Evolutionary conservation across 2,113 vertebrate species (phyloP), one percentile per base, ranked within the genome.

Genomic region (Hydrolagus affinis): DNA sequence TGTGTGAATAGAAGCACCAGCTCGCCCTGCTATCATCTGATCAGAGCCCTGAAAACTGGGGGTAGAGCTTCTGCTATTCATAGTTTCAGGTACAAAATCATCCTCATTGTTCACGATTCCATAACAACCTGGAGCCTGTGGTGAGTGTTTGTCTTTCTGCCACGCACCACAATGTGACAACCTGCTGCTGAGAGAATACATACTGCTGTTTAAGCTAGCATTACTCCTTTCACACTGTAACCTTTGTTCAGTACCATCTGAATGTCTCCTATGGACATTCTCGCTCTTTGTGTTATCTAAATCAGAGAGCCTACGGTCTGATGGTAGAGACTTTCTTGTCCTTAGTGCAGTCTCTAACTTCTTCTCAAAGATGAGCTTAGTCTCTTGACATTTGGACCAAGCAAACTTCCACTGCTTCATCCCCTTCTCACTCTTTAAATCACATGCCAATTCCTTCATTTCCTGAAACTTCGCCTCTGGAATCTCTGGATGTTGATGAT

Each of bases 371-470:
- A 93, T 94, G 87, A 92, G 88, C 87, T 92, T 94, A 71, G 94
- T 95, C 87, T 96, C 95, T 89, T 97, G 95, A 87, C 94, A 97
- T 86, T 90, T 93, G 15, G 94, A 92, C 95, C 95, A 95, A 1
- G 94, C 93, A 1, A 93, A 91, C 80, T 92, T 94, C 92, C 96
- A 97, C 85, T 95, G 94, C 85, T 94, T 94, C 85, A 95, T 91
- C 3, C 93, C 93, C 60, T 89, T 89, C 8, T 94, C 93, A 4
- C 90, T 95, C 32, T 92, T 92, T 85, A 96, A 87, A 83, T 93
- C 93, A 0, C 91, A 91, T 11, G 95, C 95, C 86, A 96, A 89
- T 70, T 93, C 94, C 89, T 94, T 94, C 95, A 96, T 96, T 89
- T 95, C 95, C 87, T 92, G 92, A 90, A 97, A 96, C 0, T 91